Evolutionary conservation across 2,797 vertebrate species (phyloP), one percentile per base, ranked within the genome.

Genomic region (Poeciliopsis paucimaculata): DNA sequence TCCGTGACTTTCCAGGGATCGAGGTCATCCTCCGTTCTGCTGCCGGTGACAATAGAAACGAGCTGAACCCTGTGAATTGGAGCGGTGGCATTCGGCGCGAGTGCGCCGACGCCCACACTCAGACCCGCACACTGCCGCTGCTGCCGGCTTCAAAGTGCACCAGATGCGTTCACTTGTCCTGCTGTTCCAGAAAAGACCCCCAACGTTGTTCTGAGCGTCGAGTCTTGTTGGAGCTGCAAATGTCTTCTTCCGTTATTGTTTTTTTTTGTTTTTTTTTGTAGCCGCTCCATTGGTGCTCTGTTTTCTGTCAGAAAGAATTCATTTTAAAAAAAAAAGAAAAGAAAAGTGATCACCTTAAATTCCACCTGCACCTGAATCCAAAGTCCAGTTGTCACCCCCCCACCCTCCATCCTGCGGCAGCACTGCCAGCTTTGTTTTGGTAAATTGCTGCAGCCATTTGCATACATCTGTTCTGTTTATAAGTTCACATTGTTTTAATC

Each of bases 141-240:
- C 81, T 45, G 11, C 43, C 10, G 41, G 91, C 95, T 93, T 95
- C 94, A 95, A 95, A 95, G 95, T 95, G 93, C 95, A 95, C 95
- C 95, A 96, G 95, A 96, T 96, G 95, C 95, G 90, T 90, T 92
- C 83, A 89, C 94, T 93, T 81, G 81, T 87, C 91, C 91, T 91
- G 93, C 95, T 94, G 94, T 94, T 95, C 94, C 92, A 92, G 94
- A 93, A 95, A 95, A 95, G 93, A 94, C 31, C 31, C 88, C 79
- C 92, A 91, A 93, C 94, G 75, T 82, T 70, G 77, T 77, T 83
- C 76, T 81, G 77, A 34, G 41, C 85, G 90, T 89, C 88, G 84
- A 84, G 91, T 95, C 93, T 95, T 94, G 89, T 93, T 95, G 93
- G 93, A 94, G 91, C 90, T 90, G 87, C 88, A 95, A 95, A 96